Conservation (phyloP, 2,888 invertebrate species). For the Xestia rhomboidea region DNA sequence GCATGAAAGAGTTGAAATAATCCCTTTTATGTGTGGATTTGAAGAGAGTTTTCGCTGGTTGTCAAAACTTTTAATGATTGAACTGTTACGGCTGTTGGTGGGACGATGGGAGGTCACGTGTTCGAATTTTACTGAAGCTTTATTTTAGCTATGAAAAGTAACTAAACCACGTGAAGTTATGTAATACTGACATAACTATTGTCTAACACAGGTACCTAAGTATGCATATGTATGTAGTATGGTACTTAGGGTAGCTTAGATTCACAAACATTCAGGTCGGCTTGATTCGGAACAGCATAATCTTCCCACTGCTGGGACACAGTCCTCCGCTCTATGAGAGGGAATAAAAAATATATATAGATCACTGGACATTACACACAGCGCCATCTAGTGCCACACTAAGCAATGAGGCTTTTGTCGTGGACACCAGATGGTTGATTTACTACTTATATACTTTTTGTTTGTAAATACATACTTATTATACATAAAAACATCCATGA, state of each 20-base stretch:
- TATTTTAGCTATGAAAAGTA: constrained; percentile 22
- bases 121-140: constrained; percentile 14
- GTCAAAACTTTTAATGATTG: constrained; percentile 73
- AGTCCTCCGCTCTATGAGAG: too few species aligned
- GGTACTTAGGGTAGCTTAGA: background rate
- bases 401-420: too few species aligned
- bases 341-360: too few species aligned
- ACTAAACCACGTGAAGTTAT: constrained; percentile 17
- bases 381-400: too few species aligned
- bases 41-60: constrained; percentile 40
- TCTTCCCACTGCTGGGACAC: too few species aligned
- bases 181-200: background rate
- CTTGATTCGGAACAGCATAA: background rate
- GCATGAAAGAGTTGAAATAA: constrained; percentile 24
- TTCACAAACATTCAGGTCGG: background rate
- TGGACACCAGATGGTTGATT: too few species aligned
- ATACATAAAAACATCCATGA: too few species aligned
- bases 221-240: too few species aligned
- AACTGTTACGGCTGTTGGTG: constrained; percentile 21
- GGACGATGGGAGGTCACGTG: constrained; percentile 62
- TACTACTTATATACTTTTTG: too few species aligned
- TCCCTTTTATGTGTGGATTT: constrained; percentile 57
- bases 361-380: too few species aligned
- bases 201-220: background rate
- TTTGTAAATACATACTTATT: too few species aligned